Percentiles rank a stretch among this genome's conserved stretches.
phyloP scores from a whole-genome alignment of 1,140 invertebrate genomes.

The Drosophila busckii region DNA sequence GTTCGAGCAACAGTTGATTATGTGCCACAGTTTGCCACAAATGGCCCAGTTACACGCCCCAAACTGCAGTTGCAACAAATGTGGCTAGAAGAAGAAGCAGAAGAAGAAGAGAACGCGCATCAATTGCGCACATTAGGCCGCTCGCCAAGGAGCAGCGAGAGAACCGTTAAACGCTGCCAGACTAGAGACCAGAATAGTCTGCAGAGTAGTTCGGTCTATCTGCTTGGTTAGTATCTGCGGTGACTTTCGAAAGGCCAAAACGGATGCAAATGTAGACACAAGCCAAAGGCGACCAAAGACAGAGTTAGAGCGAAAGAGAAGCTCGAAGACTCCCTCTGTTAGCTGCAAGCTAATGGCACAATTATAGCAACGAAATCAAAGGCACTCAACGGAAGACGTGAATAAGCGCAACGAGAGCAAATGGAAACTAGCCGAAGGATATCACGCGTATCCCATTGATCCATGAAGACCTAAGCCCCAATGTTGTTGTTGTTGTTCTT shows the following conservation, averaged over 20 bases:
- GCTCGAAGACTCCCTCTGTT: constrained; percentile 2
- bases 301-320: not conserved
- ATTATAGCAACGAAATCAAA: constrained; percentile 67
- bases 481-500: no score
- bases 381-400: constrained; percentile 68
- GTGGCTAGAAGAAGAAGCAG: constrained; percentile 7
- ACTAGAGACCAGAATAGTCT: constrained; percentile 8
- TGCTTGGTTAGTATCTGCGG: constrained; percentile 11
- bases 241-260: constrained; percentile 68
- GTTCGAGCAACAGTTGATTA: constrained; percentile 69
- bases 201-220: no score
- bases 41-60: constrained; percentile 72
- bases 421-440: constrained; percentile 75
- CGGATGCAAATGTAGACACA: constrained; percentile 75
- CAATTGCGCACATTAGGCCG: constrained; percentile 66
- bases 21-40: constrained; percentile 69
- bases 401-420: constrained; percentile 45
- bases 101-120: constrained; percentile 48
- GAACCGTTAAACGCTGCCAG: constrained; percentile 56
- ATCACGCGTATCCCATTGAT: constrained; percentile 79
- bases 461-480: constrained; percentile 78
- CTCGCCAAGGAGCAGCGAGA: no score
- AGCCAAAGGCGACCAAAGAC: constrained; percentile 41
- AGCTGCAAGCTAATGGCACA: constrained; percentile 66
- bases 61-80: constrained; percentile 10